Evolutionary conservation across 2,888 invertebrate species (phyloP).

Genomic region (Deilephila elpenor): DNA sequence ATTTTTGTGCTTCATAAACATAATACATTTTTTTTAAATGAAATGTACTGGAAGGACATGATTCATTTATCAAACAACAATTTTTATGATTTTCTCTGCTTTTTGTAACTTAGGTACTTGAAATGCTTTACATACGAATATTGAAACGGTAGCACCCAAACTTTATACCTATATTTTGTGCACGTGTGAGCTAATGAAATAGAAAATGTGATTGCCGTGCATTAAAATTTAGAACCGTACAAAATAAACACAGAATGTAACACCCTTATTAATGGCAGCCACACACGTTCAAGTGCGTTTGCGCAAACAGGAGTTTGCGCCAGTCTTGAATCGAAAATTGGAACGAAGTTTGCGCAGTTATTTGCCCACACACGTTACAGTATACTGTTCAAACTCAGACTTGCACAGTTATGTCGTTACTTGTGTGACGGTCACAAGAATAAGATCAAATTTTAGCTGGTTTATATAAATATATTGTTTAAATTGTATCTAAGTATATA

Average conservation of each 20-base stretch:
- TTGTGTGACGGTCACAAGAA: neutral
- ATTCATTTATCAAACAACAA: neutral
- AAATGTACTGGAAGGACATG: constrained; percentile 2
- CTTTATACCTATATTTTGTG: constrained; percentile 23
- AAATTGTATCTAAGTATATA: too few species aligned
- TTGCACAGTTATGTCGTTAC: too few species aligned
- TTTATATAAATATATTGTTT: too few species aligned
- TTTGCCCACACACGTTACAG: too few species aligned
- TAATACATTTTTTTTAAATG: neutral
- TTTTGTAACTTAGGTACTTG: neutral
- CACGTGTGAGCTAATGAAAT: constrained; percentile 6
- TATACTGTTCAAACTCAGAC: too few species aligned
- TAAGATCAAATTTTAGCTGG: neutral
- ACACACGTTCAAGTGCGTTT: too few species aligned
- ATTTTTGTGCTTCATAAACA: constrained; percentile 53
- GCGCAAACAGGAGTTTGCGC: too few species aligned
- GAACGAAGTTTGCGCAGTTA: too few species aligned
- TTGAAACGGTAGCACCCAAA: constrained; percentile 9
- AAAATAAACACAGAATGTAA: neutral
- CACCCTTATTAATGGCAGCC: neutral
- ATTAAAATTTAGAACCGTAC: neutral
- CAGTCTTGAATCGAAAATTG: too few species aligned
- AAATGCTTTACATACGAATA: constrained; percentile 2
- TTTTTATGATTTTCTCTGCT: neutral
- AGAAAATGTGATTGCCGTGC: constrained; percentile 8